These are phyloP conservation scores for Brachionus rotundiformis DNA, from an alignment of 1,140 invertebrate species.

Conservation along the genomic window DNA sequence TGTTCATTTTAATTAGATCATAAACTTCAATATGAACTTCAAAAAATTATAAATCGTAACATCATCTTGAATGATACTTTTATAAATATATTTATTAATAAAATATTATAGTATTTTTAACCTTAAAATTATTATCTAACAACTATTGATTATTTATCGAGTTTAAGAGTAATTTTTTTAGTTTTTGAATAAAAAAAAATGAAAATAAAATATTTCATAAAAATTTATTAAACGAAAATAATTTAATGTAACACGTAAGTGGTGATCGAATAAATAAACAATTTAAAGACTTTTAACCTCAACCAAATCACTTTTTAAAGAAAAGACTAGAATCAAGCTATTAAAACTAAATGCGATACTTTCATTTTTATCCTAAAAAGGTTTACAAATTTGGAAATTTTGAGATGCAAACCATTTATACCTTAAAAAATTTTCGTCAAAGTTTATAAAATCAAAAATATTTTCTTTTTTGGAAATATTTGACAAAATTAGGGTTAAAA, in stretches of 20 bases:
- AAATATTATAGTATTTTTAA: too few species aligned
- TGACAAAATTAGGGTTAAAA: not conserved
- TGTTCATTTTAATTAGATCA: too few species aligned
- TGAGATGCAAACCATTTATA: too few species aligned
- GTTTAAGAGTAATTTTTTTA: too few species aligned
- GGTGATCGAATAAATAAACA: conserved; percentile 37
- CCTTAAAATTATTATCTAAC: too few species aligned
- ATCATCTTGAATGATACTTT: too few species aligned
- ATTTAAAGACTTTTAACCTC: not conserved
- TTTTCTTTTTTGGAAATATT: not conserved
- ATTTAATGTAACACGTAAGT: conserved; percentile 2
- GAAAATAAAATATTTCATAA: not conserved
- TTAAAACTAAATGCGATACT: not conserved
- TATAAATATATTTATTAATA: too few species aligned
- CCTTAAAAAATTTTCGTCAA: too few species aligned
- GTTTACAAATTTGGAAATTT: too few species aligned
- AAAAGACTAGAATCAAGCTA: not conserved
- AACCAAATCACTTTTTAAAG: not conserved
- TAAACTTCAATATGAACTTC: too few species aligned
- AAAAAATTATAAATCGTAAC: too few species aligned
- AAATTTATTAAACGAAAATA: conserved; percentile 6
- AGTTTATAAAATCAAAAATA: not conserved
- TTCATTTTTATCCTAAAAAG: not conserved
- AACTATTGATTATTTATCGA: too few species aligned
- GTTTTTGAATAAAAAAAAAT: not conserved